Conservation (phyloP, 2,113 vertebrate species). For the Pogona vitticeps region DNA sequence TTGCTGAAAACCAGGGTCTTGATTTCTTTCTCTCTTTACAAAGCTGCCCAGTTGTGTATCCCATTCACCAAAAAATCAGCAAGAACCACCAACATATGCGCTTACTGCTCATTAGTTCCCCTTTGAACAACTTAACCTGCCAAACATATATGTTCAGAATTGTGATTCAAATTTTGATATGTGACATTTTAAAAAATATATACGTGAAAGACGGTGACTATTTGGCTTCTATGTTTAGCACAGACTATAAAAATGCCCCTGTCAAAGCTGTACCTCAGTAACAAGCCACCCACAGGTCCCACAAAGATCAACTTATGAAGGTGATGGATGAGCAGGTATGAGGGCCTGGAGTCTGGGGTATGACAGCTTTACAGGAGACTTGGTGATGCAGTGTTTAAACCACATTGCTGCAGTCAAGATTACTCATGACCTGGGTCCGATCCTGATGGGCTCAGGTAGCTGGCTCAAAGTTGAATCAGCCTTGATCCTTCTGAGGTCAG, state of each 20-base stretch:
- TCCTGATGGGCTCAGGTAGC: no score
- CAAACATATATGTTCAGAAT: not conserved
- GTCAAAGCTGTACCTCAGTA: not conserved
- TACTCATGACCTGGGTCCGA: no score
- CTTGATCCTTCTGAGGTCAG: no score
- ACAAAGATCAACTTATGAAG: not conserved
- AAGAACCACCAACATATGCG: not conserved
- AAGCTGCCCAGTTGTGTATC: not conserved
- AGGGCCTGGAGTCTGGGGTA: not conserved
- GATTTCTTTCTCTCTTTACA: no score
- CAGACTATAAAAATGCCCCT: not conserved
- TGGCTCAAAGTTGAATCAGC: no score
- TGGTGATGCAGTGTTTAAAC: no score
- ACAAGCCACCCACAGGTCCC: not conserved
- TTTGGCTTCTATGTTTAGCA: not conserved
- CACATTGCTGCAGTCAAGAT: no score
- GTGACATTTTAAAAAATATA: not conserved
- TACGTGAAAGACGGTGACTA: not conserved
- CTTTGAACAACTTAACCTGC: not conserved
- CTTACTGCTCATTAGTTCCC: not conserved
- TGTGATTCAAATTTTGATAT: not conserved
- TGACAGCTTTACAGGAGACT: not conserved
- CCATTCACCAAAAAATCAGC: not conserved
- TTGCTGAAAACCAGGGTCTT: not conserved
- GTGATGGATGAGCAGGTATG: not conserved